Conservation (phyloP, 2,113 vertebrate species). For the Laticauda colubrina region DNA sequence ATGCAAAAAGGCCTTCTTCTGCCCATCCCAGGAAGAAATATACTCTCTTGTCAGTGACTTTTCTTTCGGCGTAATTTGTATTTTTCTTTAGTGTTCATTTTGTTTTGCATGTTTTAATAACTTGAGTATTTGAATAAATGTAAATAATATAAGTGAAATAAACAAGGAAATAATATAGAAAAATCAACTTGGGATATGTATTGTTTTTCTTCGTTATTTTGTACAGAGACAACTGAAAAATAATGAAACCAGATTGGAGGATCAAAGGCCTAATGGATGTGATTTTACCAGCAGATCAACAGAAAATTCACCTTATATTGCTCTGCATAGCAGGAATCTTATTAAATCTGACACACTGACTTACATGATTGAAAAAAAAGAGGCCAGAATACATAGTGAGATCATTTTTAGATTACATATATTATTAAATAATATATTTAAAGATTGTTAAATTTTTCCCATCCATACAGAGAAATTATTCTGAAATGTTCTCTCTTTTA, state of each 20-base stretch:
- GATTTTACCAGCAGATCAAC: slow-evolving; percentile 35
- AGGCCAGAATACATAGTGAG: background rate
- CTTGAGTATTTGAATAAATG: background rate
- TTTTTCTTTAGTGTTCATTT: background rate
- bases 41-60: background rate
- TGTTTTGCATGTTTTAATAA: background rate
- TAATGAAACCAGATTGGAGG: slow-evolving; percentile 53
- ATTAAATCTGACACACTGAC: slow-evolving; percentile 59
- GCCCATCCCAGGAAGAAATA: background rate
- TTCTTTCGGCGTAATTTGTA: background rate
- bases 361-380: background rate
- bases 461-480: background rate
- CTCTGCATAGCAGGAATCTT: slow-evolving; percentile 32
- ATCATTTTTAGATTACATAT: background rate
- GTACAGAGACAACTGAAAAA: slow-evolving; percentile 58
- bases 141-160: background rate
- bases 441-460: background rate
- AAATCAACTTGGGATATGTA: background rate
- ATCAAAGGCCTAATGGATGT: slow-evolving; percentile 46
- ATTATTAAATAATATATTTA: background rate
- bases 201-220: slow-evolving; percentile 37
- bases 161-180: background rate
- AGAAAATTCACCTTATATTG: slow-evolving; percentile 37
- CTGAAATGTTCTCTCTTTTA: background rate
- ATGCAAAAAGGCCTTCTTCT: background rate